Base-by-base conservation (phyloP, 2,888 invertebrate genomes). In the Conops quadrifasciatus region DNA sequence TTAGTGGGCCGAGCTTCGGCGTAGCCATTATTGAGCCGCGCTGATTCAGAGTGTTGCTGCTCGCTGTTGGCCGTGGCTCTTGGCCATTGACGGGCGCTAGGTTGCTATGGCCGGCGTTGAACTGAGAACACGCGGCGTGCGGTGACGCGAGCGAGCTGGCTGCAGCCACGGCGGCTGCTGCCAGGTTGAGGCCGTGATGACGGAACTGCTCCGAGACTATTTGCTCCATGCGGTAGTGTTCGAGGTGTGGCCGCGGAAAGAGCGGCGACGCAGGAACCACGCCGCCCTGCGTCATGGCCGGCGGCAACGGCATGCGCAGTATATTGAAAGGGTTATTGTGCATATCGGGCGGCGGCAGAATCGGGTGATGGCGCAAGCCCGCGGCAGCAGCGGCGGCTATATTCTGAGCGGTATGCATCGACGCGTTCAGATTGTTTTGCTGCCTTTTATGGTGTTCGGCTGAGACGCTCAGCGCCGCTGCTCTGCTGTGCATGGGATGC, bases 161-260 rank as follows among this genome's bases (percentile, higher is more conserved):
- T 7, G 87, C 87, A 56, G 91, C 91, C 0, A 92, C 92, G 15
- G 91, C 92, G 16, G 92, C 92, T 21, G 93, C 93, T 67, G 93
- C 93, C 78, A 93, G 85, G 80, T 92, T 92, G 71, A 93, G 87
- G 65, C 93, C 92, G 79, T 93, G 92, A 78, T 93, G 92, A 60
- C 94, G 90, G 81, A 94, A 93, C 85, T 93, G 93, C 84, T 94
- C 94, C 67, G 91, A 92, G 60, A 94, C 93, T 71, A 94, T 88
- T 83, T 94, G 93, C 84, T 95, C 94, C 91, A 94, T 93, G 78
- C 94, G 89, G 85, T 92, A 92, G 83, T 93, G 93, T 81, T 92
- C 91, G 81, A 93, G 93, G 82, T 93, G 91, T 56, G 94, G 92
- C 77, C 94, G 89, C 67, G 92, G 90, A 82, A 94, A 94, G 30